phyloP scores from a whole-genome alignment of 2,113 vertebrate species.

The Ochotona curzoniae region DNA sequence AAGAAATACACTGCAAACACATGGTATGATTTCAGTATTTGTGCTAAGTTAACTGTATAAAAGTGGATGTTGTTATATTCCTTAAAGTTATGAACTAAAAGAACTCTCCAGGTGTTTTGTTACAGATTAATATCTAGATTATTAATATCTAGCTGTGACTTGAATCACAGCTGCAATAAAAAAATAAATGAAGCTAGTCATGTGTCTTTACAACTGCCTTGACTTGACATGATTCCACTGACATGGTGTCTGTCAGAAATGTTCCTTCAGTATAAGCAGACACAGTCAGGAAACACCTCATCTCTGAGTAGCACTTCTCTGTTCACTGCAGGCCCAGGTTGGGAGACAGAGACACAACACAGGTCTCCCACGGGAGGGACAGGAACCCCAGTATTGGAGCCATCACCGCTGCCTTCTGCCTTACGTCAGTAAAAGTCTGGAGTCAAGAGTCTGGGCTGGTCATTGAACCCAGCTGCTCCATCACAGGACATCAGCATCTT shows the following conservation, averaged over 20 bases:
- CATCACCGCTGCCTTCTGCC: too few relatives aligned
- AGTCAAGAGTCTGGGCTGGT: too few relatives aligned
- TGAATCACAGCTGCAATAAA: background rate
- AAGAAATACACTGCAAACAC: background rate
- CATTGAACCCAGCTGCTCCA: too few relatives aligned
- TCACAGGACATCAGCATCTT: too few relatives aligned
- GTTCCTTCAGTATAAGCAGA: background rate
- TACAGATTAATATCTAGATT: background rate
- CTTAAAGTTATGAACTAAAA: constrained; percentile 9
- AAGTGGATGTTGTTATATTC: background rate
- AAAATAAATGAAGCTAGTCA: constrained; percentile 10
- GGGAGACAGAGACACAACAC: too few relatives aligned
- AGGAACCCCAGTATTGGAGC: too few relatives aligned
- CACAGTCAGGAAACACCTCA: background rate
- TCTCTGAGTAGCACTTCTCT: background rate
- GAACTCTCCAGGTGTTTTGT: background rate
- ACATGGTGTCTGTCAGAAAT: background rate
- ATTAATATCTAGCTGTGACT: too few relatives aligned
- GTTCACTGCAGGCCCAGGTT: background rate
- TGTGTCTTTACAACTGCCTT: background rate
- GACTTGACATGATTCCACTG: background rate
- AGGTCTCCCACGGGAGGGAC: too few relatives aligned
- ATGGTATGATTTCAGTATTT: background rate
- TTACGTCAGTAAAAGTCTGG: too few relatives aligned
- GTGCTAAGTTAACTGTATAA: background rate